Conservation (phyloP, 2,888 invertebrate genomes). For the Sminthurides aquaticus region DNA sequence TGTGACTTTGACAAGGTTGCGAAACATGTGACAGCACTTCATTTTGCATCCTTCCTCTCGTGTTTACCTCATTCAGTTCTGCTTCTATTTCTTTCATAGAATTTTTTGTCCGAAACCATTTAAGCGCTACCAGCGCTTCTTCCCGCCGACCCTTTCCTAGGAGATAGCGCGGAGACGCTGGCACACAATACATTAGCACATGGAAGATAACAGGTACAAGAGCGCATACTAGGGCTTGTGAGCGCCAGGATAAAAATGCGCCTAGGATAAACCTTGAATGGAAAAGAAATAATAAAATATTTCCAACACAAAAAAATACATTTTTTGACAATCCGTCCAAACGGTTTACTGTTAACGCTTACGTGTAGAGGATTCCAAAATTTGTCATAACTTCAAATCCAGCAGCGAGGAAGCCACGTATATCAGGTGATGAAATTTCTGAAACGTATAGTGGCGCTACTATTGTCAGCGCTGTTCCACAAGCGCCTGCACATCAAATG, state of each 20-base stretch:
- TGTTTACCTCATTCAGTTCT: constrained; percentile 25
- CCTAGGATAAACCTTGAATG: constrained; percentile 55
- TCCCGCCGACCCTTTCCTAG: constrained; percentile 53
- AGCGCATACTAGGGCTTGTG: constrained; percentile 61
- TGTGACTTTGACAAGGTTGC: too few species aligned
- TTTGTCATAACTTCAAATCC: constrained; percentile 76
- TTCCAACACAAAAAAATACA: neutral
- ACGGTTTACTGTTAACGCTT: neutral
- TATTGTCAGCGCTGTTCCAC: constrained; percentile 76
- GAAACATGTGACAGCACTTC: too few species aligned
- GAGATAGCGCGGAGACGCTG: constrained; percentile 63
- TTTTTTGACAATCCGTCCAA: neutral
- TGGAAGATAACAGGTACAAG: constrained; percentile 64
- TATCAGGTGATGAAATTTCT: constrained; percentile 75
- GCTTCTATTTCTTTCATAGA: constrained; percentile 45
- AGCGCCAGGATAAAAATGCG: constrained; percentile 56
- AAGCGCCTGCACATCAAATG: constrained; percentile 52
- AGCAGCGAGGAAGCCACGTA: constrained; percentile 54
- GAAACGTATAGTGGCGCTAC: constrained; percentile 76
- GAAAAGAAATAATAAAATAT: neutral
- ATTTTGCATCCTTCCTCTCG: too few species aligned
- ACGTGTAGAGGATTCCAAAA: constrained; percentile 39
- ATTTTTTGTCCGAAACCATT: constrained; percentile 61
- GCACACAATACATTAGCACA: constrained; percentile 69
- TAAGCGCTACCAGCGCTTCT: constrained; percentile 62